Base-by-base conservation (phyloP, 2,797 vertebrate genomes). In the Channa striata region DNA sequence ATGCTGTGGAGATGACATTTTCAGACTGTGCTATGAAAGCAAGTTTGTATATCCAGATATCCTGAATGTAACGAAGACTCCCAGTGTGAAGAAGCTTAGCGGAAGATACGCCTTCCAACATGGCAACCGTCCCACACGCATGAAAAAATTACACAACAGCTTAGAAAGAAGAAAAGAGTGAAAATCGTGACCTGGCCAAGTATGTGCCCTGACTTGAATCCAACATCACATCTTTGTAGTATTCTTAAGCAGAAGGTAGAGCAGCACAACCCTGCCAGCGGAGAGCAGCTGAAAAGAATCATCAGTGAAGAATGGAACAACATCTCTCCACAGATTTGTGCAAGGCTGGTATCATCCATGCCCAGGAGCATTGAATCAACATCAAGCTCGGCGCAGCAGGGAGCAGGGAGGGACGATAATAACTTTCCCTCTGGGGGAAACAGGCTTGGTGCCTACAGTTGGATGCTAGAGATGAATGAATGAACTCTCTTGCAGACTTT, bases 111-210 rank as follows among this genome's bases (percentile, higher is more conserved):
- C 14, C 17, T 42, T 42, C 16, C 16, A 42, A 42, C 14, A 40
- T 12, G 5, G 40, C 40, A 17, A 16, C 17, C 17, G 19, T 44
- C 9, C n/a, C n/a, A 44, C n/a, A 19, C 16, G 39, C 39, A 14
- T 12, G 4, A 9, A 44, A 19, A 37, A 19, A 44, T 44, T 19
- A 44, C 16, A 43, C 40, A 43, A 43, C 43, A 17, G 14, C 17
- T 43, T 43, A 17, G 17, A 43, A 44, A 19, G 17, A 44, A 44
- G 8, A 44, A 44, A 44, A 44, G 43, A 44, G 43, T 11, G 17
- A 44, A 44, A 44, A 44, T 44, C n/a, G 43, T 11, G 43, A 44
- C 43, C 43, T 44, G 43, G 43, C 43, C 43, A 44, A 44, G n/a
- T 44, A n/a, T 11, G 8, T 44, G n/a, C 43, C 11, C 43, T 44